Evolutionary conservation across 2,797 vertebrate species (phyloP).

Genomic region (Onychomys leucogaster): DNA sequence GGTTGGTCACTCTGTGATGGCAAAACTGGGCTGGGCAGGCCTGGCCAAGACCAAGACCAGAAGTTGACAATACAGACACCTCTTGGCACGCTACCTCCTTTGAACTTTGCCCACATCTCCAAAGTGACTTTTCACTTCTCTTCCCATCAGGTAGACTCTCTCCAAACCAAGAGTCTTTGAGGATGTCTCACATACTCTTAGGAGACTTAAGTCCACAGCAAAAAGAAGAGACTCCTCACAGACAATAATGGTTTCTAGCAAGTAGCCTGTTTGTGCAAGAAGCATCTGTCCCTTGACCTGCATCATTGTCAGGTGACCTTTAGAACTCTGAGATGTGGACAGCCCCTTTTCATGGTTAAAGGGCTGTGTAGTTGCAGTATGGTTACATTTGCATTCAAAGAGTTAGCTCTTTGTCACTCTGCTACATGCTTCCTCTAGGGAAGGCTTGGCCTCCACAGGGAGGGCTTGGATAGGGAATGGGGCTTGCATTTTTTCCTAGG

Average conservation of each 20-base stretch:
- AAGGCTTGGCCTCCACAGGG: too few relatives aligned
- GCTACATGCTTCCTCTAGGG: fast-evolving
- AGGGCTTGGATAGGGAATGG: background rate
- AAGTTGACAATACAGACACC: background rate
- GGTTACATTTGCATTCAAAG: background rate
- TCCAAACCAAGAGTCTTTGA: background rate
- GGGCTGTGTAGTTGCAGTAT: background rate
- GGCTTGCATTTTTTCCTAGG: background rate
- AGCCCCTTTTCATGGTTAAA: background rate
- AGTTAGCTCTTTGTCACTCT: background rate
- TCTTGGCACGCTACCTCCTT: background rate
- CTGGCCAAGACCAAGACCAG: background rate
- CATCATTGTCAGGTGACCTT: background rate
- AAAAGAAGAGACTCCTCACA: background rate
- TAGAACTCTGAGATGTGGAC: background rate
- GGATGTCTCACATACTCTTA: background rate
- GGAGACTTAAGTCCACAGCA: background rate
- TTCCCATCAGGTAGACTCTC: background rate
- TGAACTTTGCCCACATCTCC: fast-evolving
- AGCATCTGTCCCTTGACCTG: fast-evolving
- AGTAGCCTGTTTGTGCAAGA: background rate
- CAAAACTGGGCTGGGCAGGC: background rate
- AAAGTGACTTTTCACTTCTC: background rate
- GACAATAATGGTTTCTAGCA: fast-evolving
- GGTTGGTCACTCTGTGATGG: background rate